Evolutionary conservation across 1,140 invertebrate genomes (phyloP).

Genomic region (Leguminivora glycinivorella): DNA sequence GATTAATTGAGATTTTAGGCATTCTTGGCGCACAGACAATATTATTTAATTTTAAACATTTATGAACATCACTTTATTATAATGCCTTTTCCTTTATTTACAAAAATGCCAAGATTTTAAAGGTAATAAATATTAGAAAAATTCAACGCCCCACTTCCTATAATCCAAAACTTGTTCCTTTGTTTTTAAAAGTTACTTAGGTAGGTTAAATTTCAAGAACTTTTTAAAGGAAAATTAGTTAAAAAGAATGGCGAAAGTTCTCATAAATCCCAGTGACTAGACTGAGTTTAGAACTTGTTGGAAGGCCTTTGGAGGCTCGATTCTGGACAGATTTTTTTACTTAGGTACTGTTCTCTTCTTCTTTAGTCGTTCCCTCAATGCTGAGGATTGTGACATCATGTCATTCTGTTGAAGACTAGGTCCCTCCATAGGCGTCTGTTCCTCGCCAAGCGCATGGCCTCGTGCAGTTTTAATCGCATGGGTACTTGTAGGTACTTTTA

Average conservation of each 20-base stretch:
- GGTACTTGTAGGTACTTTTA: no score
- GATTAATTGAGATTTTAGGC: slow-evolving; percentile 17
- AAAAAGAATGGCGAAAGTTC: background rate
- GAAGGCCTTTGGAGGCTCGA: background rate
- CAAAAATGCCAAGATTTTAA: no score
- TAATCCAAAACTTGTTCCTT: background rate
- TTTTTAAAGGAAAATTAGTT: background rate
- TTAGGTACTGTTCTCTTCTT: no score
- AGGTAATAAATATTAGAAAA: background rate
- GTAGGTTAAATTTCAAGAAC: background rate
- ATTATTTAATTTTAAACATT: background rate
- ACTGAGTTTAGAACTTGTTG: background rate
- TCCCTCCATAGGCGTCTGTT: no score
- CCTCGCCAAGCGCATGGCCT: no score
- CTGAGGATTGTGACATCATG: no score
- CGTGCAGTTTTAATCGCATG: no score
- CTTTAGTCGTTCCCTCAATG: no score
- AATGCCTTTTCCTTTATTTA: no score
- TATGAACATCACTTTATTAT: no score
- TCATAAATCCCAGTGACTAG: slow-evolving; percentile 3
- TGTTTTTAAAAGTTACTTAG: background rate
- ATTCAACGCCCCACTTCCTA: background rate
- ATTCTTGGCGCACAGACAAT: background rate
- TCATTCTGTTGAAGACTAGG: no score
- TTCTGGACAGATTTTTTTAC: no score